Evolutionary conservation across 2,888 invertebrate genomes (phyloP), one percentile per base, ranked within the genome.

Genomic region (Lithosia quadra): DNA sequence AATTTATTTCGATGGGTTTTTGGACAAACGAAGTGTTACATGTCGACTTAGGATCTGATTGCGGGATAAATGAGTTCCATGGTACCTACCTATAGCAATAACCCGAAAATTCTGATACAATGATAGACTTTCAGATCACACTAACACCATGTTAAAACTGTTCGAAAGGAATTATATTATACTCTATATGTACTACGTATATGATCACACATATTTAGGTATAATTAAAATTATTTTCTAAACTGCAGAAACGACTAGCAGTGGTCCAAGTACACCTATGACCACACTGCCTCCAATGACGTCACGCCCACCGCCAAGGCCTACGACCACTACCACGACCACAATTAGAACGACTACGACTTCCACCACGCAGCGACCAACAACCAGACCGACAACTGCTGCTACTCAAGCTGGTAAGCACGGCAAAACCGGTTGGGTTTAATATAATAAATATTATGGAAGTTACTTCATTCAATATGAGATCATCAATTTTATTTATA

Each of bases 281-380:
- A 89, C 89, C 9, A 93, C 92, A 5, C 80, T 93, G 13, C 93
- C 92, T 10, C 94, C 95, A 56, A 89, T 89, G 77, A 91, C 94
- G 28, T 88, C 95, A 59, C 88, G 93, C 2, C 95, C 95, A 10
- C 94, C 94, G 0, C 89, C 90, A 0, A 84, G 83, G 53, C 86
- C 90, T 0, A 88, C 88, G 10, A 91, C 91, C 2, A 90, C 86
- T 2, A 86, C 86, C 2, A 85, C 87, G 0, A 78, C 80, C 0
- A 82, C 82, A 0, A 86, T 78, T 2, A 86, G 87, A 1, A 86
- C 87, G 53, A 84, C 84, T 1, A 84, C 10, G n/a, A 63, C 65
- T 24, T 88, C 88, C 2, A 90, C 86, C 24, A 89, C 86, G 53
- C 63, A 67, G 21, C 82, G 79, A 62, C 85, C 89, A 0, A 88